A percentile compares a stretch with the other conserved stretches of the same genome.
These are phyloP conservation scores for Suricata suricatta DNA, from an alignment of 2,113 vertebrate genomes.

Conservation along the genomic window DNA sequence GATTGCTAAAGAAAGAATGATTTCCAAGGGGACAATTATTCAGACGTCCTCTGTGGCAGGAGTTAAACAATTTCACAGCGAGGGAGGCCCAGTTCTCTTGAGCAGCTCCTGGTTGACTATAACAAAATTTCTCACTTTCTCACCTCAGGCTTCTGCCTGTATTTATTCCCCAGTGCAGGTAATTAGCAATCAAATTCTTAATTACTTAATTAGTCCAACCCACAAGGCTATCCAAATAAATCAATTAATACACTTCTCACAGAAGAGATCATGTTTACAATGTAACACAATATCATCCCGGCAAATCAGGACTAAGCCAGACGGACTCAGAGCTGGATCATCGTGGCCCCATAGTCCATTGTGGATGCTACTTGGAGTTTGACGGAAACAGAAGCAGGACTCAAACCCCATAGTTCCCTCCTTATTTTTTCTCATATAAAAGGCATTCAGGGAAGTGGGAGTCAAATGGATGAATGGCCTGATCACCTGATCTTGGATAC, in stretches of 20 bases:
- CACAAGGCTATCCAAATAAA: background rate
- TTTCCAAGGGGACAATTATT: background rate
- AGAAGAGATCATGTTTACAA: background rate
- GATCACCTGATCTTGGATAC: background rate
- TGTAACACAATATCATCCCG: fast-evolving
- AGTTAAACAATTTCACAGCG: background rate
- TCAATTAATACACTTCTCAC: constrained; percentile 37
- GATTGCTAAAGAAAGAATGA: background rate
- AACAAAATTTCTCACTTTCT: background rate
- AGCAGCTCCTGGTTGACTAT: background rate
- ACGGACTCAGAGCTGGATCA: too few relatives aligned
- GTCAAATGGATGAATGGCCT: background rate
- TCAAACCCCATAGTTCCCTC: background rate
- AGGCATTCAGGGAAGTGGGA: background rate
- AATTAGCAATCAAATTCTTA: constrained; percentile 51
- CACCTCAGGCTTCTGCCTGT: background rate
- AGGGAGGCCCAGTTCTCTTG: background rate
- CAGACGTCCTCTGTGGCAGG: background rate
- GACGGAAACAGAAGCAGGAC: background rate
- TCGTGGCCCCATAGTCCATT: background rate
- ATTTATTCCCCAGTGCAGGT: background rate
- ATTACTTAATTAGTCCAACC: constrained; percentile 66
- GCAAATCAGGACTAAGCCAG: background rate
- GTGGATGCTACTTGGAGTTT: background rate
- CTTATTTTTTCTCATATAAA: background rate